A percentile compares a stretch with the other conserved stretches of the same genome.
Conservation (phyloP, 2,888 invertebrate species). For the Athalia rosae region DNA sequence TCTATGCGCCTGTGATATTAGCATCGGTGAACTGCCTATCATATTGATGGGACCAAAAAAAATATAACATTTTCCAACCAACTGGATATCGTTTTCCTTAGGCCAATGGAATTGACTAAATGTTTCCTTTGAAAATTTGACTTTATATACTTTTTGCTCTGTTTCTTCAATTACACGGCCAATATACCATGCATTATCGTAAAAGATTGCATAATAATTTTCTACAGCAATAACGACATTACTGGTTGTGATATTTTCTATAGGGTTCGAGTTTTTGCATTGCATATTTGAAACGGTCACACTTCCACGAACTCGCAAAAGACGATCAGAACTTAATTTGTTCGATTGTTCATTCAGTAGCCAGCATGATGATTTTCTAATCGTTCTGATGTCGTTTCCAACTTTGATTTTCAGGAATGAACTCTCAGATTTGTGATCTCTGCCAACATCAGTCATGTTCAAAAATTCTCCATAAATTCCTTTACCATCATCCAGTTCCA, state of each 20-base stretch:
- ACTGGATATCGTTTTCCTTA: slow-evolving; percentile 8
- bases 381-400: neutral
- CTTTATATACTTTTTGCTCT: slow-evolving; percentile 6
- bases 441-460: slow-evolving; percentile 16
- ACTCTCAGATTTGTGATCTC: slow-evolving; percentile 12
- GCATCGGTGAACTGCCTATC: slow-evolving; percentile 22
- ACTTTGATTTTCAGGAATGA: slow-evolving; percentile 21
- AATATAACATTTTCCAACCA: slow-evolving; percentile 31
- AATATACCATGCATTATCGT: slow-evolving; percentile 28
- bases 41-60: slow-evolving; percentile 26
- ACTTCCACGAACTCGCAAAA: slow-evolving; percentile 18
- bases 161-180: slow-evolving; percentile 16
- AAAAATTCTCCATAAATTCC: slow-evolving; percentile 10
- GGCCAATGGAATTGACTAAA: slow-evolving; percentile 29
- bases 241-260: neutral
- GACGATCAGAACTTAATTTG: slow-evolving; percentile 23
- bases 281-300: neutral
- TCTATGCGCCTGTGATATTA: slow-evolving; percentile 11
- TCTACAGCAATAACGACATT: slow-evolving; percentile 7
- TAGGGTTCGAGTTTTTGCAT: neutral
- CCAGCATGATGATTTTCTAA: slow-evolving; percentile 32
- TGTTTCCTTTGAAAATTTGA: slow-evolving; percentile 25
- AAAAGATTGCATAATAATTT: slow-evolving; percentile 28
- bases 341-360: neutral
- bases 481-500: neutral